These are phyloP conservation scores for Kradibia gibbosae DNA, from an alignment of 1,140 invertebrate genomes.

Conservation along the genomic window DNA sequence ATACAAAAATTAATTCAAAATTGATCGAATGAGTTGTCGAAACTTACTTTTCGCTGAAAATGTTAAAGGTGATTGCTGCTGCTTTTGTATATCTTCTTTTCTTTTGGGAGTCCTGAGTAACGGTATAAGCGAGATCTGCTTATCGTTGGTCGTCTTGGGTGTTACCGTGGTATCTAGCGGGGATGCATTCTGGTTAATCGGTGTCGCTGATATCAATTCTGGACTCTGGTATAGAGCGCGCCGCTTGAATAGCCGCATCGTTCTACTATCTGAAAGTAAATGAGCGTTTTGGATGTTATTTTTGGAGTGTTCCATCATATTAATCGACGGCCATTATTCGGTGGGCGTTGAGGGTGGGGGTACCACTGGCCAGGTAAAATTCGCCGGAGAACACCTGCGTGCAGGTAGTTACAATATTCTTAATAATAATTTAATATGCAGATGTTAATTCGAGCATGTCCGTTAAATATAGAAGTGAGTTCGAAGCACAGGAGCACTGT, in stretches of 20 bases:
- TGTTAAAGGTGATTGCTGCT: background rate
- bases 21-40: background rate
- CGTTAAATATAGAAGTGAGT: background rate
- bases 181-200: constrained; percentile 67
- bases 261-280: constrained; percentile 57
- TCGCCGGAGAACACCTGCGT: background rate
- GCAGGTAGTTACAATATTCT: background rate
- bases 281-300: too few species aligned
- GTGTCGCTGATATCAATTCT: constrained; percentile 73
- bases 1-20: too few species aligned
- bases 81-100: background rate
- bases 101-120: background rate
- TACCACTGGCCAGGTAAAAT: constrained; percentile 11
- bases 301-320: too few species aligned
- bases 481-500: background rate
- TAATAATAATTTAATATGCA: background rate
- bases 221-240: constrained; percentile 72
- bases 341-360: too few species aligned
- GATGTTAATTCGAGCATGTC: background rate
- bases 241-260: constrained; percentile 74
- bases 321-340: background rate
- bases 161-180: background rate
- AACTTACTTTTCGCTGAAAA: constrained; percentile 39
- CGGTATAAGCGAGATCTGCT: background rate
- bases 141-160: background rate